Evolutionary conservation across 2,797 vertebrate species (phyloP), one percentile per base, ranked within the genome.

Genomic region (Syndactyla subalaris): DNA sequence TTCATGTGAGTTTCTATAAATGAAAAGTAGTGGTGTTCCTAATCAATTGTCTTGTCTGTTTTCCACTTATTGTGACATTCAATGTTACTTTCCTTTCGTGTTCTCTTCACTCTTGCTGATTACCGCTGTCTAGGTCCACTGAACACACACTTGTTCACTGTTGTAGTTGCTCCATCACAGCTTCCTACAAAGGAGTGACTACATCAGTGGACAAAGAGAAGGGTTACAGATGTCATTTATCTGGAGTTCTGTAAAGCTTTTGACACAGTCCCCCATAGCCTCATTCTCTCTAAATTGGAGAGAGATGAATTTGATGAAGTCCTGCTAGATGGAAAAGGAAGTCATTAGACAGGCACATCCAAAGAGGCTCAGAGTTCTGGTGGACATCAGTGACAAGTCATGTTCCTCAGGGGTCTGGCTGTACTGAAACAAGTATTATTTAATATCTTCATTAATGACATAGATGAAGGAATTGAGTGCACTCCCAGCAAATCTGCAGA

Each of bases 281-380:
- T 32, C 8, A 21, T 52, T 71, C n/a, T 45, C 51, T 65, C 30
- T 46, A 41, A 39, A 59, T 34, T 77, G 26, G 15, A 39, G 24
- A 76, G 9, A 34, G 24, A 46, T 46, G 10, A 26, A 36, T 71
- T 84, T n/a, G 12, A 27, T 34, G 6, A 1, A 7, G 4, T 12
- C 14, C 21, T 34, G 12, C 12, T 58, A 34, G 23, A 51, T 30
- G 17, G 14, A 13, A 22, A 38, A 65, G 13, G 12, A 71, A 77
- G 30, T 46, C 10, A 1, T 39, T 39, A 22, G 51, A 51, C 0
- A 0, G 43, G 22, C 0, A 0, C 10, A 36, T 41, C 18, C 22
- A 12, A 12, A 1, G 2, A 4, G 6, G 15, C 39, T 46, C 30
- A 72, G 30, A 23, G 38, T 58, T 15, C 6, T 9, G 2, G 19